Percentiles rank a stretch among this genome's conserved stretches.
Conservation (phyloP, 92 coral and sea anemone species). For the Ricordea florida region DNA sequence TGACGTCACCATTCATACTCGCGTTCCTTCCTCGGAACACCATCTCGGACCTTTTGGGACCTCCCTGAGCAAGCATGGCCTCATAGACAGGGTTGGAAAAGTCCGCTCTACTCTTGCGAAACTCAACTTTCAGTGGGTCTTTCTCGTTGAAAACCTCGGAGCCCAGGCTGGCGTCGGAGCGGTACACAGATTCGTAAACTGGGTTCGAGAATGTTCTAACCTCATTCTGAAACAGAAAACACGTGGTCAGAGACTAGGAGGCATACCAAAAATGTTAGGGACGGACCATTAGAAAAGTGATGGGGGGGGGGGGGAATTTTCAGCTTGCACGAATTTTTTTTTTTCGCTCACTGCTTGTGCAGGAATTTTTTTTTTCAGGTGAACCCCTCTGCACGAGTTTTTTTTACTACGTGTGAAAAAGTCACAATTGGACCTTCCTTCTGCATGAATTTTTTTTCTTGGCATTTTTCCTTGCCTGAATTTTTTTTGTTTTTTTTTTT, state of each 20-base stretch:
- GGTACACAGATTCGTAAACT: slow-evolving; percentile 88
- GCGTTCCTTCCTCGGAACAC: slow-evolving; percentile 34
- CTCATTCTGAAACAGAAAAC: slow-evolving; percentile 27
- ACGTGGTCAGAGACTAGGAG: background rate
- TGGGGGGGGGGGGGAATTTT: no score
- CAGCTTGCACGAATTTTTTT: no score
- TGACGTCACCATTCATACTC: slow-evolving; percentile 25
- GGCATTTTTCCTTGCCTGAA: no score
- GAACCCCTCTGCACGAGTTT: no score
- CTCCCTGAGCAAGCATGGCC: slow-evolving; percentile 57
- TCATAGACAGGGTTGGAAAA: slow-evolving; percentile 96
- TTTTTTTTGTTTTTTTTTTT: no score
- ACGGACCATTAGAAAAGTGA: no score
- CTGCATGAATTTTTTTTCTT: no score
- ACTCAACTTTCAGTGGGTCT: slow-evolving; percentile 68
- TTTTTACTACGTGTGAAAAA: no score
- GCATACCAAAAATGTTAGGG: background rate
- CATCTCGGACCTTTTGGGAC: slow-evolving; percentile 36
- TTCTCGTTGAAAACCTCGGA: slow-evolving; percentile 68
- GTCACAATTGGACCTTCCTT: no score
- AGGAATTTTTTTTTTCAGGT: no score
- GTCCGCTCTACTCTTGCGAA: slow-evolving; percentile 82
- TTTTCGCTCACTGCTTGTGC: no score
- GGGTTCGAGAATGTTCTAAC: slow-evolving; percentile 92
- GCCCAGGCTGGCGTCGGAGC: slow-evolving; percentile 55